Conservation (phyloP, 2,888 invertebrate species). For the Scrobipalpa atriplicella region DNA sequence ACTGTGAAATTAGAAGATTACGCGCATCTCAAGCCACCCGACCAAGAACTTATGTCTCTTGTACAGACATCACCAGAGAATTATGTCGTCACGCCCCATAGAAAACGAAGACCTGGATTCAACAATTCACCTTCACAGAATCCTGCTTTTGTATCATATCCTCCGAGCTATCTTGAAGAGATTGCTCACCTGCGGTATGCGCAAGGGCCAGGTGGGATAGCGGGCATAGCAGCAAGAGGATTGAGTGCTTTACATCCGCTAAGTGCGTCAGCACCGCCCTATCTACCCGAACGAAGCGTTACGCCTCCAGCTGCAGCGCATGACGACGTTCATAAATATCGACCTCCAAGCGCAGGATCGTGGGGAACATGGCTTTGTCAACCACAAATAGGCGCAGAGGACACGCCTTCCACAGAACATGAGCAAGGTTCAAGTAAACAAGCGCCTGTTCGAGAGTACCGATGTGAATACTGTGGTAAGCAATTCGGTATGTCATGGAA, state of each 20-base stretch:
- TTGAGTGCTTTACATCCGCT: slow-evolving; percentile 83
- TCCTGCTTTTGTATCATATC: slow-evolving; percentile 93
- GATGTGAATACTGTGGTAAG: slow-evolving; percentile 94
- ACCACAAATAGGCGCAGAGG: slow-evolving; percentile 83
- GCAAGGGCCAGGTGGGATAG: slow-evolving; percentile 82
- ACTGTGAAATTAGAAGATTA: slow-evolving; percentile 86
- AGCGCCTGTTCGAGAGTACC: slow-evolving; percentile 90
- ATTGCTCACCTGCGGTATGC: slow-evolving; percentile 85
- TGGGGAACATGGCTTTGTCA: slow-evolving; percentile 88
- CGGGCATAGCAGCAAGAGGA: slow-evolving; percentile 79
- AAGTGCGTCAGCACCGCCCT: slow-evolving; percentile 89
- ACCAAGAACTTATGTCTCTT: slow-evolving; percentile 86
- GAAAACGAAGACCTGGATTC: slow-evolving; percentile 93
- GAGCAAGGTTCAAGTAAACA: slow-evolving; percentile 82
- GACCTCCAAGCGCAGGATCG: slow-evolving; percentile 88
- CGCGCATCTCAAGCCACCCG: slow-evolving; percentile 85
- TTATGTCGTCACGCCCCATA: slow-evolving; percentile 93
- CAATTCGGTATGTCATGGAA: slow-evolving; percentile 97
- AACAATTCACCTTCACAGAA: slow-evolving; percentile 94
- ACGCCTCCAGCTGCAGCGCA: slow-evolving; percentile 84
- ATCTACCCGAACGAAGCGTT: slow-evolving; percentile 83
- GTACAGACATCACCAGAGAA: slow-evolving; percentile 90
- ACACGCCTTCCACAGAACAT: slow-evolving; percentile 73
- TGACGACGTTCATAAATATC: slow-evolving; percentile 82
- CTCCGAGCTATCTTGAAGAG: slow-evolving; percentile 89